Base-by-base conservation (phyloP, 2,888 invertebrate genomes). In the Callyntrura sp. region DNA sequence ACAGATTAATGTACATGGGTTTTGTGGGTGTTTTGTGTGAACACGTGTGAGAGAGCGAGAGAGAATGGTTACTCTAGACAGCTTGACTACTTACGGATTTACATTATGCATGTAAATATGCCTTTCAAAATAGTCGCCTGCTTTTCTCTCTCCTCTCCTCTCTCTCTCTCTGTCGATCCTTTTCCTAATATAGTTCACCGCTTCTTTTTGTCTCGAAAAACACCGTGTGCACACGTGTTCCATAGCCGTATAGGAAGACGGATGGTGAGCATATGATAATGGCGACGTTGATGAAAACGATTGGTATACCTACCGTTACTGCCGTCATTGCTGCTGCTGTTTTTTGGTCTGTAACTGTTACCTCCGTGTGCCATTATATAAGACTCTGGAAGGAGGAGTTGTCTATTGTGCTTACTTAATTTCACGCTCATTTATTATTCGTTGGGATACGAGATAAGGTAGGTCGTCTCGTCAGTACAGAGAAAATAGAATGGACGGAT, bases 91-190 rank as follows among this genome's bases (percentile, higher is more conserved):
- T 62, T 45, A 60, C 48, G 17, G 57, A 81, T 55, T 0, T 70
- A 35, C 68, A 81, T 73, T 81, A 82, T 87, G 68, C 23, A 81
- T 82, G 70, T 43, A 81, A 68, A 86, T 82, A 28, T 87, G 57
- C 70, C 79, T 78, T 45, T 84, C 57, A 57, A 73, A 70, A 87
- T 60, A n/a, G 68, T 60, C 70, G 68, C 45, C 76, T 45, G 23
- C 55, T 60, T 35, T n/a, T 12, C 20, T 62, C 45, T 20, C 9
- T 73, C 73, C 12, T 23, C 14, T 23, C 2, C n/a, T 83, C 23
- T 23, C 9, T 55, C 55, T 45, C 57, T n/a, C 65, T 60, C 23
- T 82, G 45, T 73, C 11, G 43, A 17, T 57, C 6, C 17, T n/a
- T 57, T 17, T 57, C 17, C 57, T 57, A n/a, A 6, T n/a, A 2